These are phyloP conservation scores for Brenthis ino DNA, from an alignment of 2,888 invertebrate species.

Conservation along the genomic window DNA sequence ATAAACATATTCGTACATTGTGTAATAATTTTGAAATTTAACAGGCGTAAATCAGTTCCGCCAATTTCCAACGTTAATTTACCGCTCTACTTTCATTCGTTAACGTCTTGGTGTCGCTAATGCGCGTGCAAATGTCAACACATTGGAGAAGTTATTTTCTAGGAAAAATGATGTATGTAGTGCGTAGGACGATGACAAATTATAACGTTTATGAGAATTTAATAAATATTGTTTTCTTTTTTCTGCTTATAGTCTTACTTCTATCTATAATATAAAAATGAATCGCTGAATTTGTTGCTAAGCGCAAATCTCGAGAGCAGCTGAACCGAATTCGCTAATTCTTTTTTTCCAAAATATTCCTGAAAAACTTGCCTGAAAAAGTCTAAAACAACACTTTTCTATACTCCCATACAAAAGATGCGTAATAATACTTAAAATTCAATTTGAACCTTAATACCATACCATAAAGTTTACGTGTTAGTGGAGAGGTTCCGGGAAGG, in stretches of 20 bases:
- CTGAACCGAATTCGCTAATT: no score
- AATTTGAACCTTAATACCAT: no score
- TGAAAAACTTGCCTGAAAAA: no score
- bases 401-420: no score
- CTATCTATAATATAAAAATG: no score
- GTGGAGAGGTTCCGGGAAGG: no score
- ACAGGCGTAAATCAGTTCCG: conserved; percentile 49
- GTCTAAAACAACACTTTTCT: no score
- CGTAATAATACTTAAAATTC: no score
- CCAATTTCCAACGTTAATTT: conserved; percentile 66
- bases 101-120: conserved; percentile 54
- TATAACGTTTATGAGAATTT: conserved; percentile 21
- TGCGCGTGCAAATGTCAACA: conserved; percentile 56
- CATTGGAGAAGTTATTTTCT: conserved; percentile 18
- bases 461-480: no score
- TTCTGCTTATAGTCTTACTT: neutral
- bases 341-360: no score
- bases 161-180: conserved; percentile 25
- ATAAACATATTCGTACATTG: conserved; percentile 7
- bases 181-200: conserved; percentile 25
- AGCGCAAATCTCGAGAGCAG: no score
- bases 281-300: no score
- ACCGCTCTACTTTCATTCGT: conserved; percentile 54
- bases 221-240: conserved; percentile 1
- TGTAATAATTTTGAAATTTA: conserved; percentile 6